These are phyloP conservation scores for Staurois parvus DNA, from an alignment of 2,797 vertebrate species.

Conservation along the genomic window DNA sequence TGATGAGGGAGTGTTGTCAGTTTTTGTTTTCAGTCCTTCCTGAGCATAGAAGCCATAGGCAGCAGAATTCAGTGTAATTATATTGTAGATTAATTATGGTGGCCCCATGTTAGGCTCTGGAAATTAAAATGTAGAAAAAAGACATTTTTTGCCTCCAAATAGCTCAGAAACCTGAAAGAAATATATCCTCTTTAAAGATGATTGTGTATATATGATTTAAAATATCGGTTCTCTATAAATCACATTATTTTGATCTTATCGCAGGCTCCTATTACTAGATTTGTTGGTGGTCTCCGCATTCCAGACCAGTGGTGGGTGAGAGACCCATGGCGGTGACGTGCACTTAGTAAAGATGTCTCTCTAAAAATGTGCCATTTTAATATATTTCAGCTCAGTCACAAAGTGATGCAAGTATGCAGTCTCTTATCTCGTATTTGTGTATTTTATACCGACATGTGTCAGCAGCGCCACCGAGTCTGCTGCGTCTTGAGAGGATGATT, in stretches of 20 bases:
- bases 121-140: no score
- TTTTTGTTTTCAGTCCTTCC: no score
- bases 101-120: no score
- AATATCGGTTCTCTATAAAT: neutral
- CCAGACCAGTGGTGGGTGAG: neutral
- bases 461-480: conserved; percentile 6
- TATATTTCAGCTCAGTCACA: neutral
- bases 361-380: neutral
- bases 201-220: neutral
- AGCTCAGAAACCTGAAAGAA: neutral
- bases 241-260: neutral
- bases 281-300: neutral
- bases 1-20: no score
- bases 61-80: no score
- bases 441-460: conserved; percentile 5
- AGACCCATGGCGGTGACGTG: neutral
- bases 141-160: neutral
- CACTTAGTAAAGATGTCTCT: neutral
- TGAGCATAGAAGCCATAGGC: no score
- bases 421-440: conserved; percentile 5
- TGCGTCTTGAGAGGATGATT: conserved; percentile 1
- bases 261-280: neutral
- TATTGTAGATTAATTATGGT: no score
- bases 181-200: neutral
- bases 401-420: neutral